These are phyloP conservation scores for Fabriciana adippe DNA, from an alignment of 2,888 invertebrate genomes.

Conservation along the genomic window DNA sequence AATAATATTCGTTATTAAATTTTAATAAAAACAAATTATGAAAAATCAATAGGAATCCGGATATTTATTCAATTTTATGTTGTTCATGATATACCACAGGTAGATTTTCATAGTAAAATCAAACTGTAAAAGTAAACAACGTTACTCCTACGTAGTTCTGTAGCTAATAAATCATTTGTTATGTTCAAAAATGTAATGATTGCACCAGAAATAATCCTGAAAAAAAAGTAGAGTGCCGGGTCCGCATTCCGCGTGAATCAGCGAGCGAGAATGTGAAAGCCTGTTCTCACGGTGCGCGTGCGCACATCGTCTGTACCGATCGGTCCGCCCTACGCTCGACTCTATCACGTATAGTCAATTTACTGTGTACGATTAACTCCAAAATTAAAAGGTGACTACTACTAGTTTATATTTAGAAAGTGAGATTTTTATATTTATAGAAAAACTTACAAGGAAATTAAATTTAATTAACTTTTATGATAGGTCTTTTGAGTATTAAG, in stretches of 20 bases:
- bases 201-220: constrained; percentile 10
- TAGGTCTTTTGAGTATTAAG: no score
- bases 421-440: no score
- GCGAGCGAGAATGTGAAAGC: constrained; percentile 38
- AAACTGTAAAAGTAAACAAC: not conserved
- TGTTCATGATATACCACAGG: not conserved
- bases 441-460: no score
- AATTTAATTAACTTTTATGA: no score
- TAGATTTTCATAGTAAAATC: not conserved
- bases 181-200: not conserved
- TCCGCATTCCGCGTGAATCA: constrained; percentile 43
- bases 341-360: not conserved
- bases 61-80: not conserved
- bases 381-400: no score
- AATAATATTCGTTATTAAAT: no score
- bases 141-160: not conserved
- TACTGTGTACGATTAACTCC: no score
- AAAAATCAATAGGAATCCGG: not conserved
- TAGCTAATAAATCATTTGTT: not conserved
- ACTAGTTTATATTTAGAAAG: no score
- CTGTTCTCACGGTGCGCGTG: constrained; percentile 20
- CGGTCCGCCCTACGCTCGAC: not conserved
- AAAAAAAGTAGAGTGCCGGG: constrained; percentile 22
- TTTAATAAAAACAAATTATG: no score
- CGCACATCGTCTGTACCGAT: constrained; percentile 8